Percentiles rank a stretch among this genome's conserved stretches.
These are phyloP conservation scores for Netelia fuscicornis DNA, from an alignment of 2,888 invertebrate species.

Conservation along the genomic window DNA sequence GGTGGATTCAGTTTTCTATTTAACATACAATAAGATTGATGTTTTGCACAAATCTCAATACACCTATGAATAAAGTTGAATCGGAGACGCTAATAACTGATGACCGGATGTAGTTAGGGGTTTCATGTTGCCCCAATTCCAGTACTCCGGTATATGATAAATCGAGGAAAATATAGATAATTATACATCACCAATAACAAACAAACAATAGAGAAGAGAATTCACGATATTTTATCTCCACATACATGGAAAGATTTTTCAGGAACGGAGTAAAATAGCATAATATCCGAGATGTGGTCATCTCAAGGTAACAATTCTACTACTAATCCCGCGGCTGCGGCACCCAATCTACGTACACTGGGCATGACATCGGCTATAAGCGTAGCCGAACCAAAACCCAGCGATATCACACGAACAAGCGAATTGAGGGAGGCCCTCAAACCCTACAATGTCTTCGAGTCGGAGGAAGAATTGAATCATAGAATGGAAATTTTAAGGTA, in stretches of 20 bases:
- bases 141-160: not conserved
- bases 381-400: slow-evolving; percentile 92
- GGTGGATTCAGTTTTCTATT: too few species aligned
- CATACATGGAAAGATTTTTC: slow-evolving; percentile 58
- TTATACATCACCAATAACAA: not conserved
- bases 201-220: not conserved
- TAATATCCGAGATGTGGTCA: slow-evolving; percentile 77
- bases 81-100: too few species aligned
- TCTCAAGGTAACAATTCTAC: slow-evolving; percentile 77
- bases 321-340: slow-evolving; percentile 86
- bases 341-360: slow-evolving; percentile 88
- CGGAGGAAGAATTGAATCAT: slow-evolving; percentile 95
- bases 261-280: slow-evolving; percentile 27
- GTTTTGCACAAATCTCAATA: too few species aligned
- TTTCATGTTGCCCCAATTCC: too few species aligned
- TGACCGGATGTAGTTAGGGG: too few species aligned
- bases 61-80: too few species aligned
- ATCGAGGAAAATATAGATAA: not conserved
- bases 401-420: slow-evolving; percentile 90
- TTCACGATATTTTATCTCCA: slow-evolving; percentile 16
- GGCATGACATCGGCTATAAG: slow-evolving; percentile 99
- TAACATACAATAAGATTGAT: too few species aligned
- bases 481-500: slow-evolving; percentile 92
- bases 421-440: slow-evolving; percentile 92
- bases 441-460: slow-evolving; percentile 96